A percentile compares a stretch with the other conserved stretches of the same genome.
Evolutionary conservation across 2,797 vertebrate species (phyloP).

Genomic region (Cephalopachus bancanus): DNA sequence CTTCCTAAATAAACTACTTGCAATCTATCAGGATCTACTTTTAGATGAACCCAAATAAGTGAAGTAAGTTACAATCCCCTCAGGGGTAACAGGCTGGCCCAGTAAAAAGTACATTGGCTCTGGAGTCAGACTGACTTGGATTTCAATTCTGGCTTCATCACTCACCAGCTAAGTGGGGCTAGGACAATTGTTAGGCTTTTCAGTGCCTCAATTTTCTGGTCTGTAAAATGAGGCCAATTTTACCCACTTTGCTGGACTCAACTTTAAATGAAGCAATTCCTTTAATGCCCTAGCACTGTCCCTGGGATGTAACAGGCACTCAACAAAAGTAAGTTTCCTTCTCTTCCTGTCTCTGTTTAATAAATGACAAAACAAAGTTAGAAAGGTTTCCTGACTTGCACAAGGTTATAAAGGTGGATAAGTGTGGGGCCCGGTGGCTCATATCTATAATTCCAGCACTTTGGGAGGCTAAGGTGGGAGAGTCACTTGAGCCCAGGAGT

Average conservation of each 20-base stretch:
- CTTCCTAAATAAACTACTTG: neutral
- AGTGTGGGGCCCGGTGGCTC: too few relatives aligned
- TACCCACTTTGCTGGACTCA: neutral
- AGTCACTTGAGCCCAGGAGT: too few relatives aligned
- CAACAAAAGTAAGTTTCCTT: neutral
- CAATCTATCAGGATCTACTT: neutral
- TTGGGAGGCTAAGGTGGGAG: too few relatives aligned
- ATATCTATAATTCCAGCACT: too few relatives aligned
- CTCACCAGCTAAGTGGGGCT: neutral
- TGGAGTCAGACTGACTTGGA: neutral
- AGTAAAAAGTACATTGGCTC: neutral
- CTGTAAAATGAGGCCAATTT: neutral
- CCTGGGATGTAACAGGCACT: neutral
- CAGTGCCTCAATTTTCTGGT: neutral
- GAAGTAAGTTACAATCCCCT: neutral
- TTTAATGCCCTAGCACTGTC: neutral
- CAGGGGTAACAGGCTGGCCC: neutral
- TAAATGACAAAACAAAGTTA: neutral
- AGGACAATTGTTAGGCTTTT: neutral
- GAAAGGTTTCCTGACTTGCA: neutral
- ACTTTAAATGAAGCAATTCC: neutral
- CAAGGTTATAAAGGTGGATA: neutral
- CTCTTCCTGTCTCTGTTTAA: neutral
- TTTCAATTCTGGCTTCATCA: neutral
- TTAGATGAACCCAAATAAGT: neutral